Evolutionary conservation across 2,888 invertebrate species (phyloP).

Genomic region (Morinoia aosen): DNA sequence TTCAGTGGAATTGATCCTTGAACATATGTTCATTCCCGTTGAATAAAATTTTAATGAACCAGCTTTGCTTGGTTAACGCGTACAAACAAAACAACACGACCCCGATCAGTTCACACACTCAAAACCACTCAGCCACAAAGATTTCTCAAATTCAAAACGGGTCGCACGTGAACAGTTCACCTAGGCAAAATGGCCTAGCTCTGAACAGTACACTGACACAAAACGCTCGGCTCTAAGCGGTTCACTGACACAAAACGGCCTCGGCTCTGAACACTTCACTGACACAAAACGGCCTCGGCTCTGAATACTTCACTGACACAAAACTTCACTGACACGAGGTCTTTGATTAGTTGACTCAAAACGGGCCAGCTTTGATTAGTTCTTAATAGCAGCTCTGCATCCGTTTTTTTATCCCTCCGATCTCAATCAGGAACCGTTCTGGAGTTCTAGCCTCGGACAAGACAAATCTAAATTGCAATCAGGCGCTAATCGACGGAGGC

Average conservation of each 20-base stretch:
- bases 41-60: not conserved
- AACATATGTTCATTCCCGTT: not conserved
- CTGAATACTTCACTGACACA: too few relatives aligned
- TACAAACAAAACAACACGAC: not conserved
- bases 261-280: not conserved
- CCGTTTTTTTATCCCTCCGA: not conserved
- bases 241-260: too few relatives aligned
- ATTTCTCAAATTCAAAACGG: not conserved
- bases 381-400: constrained; percentile 22
- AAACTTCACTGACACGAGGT: too few relatives aligned
- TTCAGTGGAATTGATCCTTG: not conserved
- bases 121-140: not conserved
- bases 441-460: constrained; percentile 41
- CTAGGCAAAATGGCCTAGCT: too few relatives aligned
- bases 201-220: not conserved
- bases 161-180: not conserved
- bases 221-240: not conserved
- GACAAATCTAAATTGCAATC: constrained; percentile 50
- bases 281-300: not conserved
- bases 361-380: not conserved
- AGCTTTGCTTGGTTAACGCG: too few relatives aligned
- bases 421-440: constrained; percentile 25
- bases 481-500: constrained; percentile 19
- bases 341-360: not conserved
- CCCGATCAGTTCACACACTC: not conserved